phyloP scores from a whole-genome alignment of 2,113 vertebrate genomes.

The Lycaon pictus region DNA sequence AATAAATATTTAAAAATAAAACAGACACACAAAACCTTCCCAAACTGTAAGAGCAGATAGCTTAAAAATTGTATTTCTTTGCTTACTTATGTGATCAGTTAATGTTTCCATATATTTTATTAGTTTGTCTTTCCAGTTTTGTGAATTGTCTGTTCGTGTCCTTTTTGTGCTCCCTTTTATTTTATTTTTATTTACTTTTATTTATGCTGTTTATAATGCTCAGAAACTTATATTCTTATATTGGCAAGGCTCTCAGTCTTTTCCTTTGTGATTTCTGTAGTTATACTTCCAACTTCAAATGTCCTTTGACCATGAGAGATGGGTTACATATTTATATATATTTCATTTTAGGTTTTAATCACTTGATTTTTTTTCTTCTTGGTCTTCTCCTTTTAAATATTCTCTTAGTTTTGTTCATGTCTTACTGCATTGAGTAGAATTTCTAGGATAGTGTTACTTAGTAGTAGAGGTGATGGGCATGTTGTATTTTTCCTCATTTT shows the following conservation, averaged over 20 bases:
- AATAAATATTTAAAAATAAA: background rate
- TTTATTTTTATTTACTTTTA: background rate
- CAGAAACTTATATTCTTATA: background rate
- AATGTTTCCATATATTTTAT: background rate
- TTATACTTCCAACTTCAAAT: background rate
- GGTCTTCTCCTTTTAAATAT: background rate
- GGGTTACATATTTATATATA: background rate
- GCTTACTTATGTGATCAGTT: background rate
- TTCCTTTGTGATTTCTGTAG: conserved; percentile 20
- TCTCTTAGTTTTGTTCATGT: background rate
- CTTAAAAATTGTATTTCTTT: background rate
- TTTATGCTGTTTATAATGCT: background rate
- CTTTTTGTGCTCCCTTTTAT: background rate
- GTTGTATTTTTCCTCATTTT: background rate
- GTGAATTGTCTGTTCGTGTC: background rate
- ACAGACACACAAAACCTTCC: background rate
- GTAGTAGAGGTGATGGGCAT: background rate
- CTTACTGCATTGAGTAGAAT: background rate
- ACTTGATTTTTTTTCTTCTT: background rate
- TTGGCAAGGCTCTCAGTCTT: background rate
- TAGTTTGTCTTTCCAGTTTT: background rate
- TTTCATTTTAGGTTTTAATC: background rate
- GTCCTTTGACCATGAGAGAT: background rate
- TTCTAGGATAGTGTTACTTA: background rate
- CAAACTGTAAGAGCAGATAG: background rate